These are phyloP conservation scores for Arenaria interpres DNA, from an alignment of 2,113 vertebrate genomes.

Conservation along the genomic window DNA sequence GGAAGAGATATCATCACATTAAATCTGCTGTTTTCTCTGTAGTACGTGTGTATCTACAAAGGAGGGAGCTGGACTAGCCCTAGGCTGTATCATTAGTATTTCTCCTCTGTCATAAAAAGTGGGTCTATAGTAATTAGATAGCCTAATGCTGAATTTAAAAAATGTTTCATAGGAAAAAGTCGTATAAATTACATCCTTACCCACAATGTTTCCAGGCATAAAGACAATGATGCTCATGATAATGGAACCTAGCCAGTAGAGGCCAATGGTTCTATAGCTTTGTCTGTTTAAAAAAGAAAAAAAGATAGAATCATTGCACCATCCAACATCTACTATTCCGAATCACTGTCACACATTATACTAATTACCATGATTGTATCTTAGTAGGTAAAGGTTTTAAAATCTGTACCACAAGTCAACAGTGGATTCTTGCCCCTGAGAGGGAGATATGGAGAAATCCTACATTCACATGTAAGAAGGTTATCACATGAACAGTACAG, in stretches of 20 bases:
- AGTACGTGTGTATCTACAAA: neutral
- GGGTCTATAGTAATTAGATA: neutral
- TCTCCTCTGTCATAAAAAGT: neutral
- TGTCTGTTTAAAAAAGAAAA: conserved; percentile 78
- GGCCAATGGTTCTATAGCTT: conserved; percentile 88
- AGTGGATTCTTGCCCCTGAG: neutral
- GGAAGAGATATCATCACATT: neutral
- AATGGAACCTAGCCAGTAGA: conserved; percentile 95
- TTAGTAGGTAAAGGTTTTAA: neutral
- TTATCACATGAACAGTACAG: neutral
- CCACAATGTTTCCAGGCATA: conserved; percentile 92
- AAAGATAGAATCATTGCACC: neutral
- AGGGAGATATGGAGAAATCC: neutral
- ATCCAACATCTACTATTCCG: neutral
- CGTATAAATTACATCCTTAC: conserved; percentile 75
- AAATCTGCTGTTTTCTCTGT: neutral
- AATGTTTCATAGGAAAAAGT: neutral
- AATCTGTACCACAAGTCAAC: neutral
- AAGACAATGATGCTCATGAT: conserved; percentile 89
- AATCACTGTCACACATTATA: neutral
- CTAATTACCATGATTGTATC: neutral
- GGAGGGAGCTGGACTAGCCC: neutral
- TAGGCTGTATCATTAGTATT: neutral
- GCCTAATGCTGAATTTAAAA: neutral
- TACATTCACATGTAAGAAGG: neutral